Evolutionary conservation across 2,113 vertebrate genomes (phyloP), one percentile per base, ranked within the genome.

Genomic region (Melanerpes formicivorus): DNA sequence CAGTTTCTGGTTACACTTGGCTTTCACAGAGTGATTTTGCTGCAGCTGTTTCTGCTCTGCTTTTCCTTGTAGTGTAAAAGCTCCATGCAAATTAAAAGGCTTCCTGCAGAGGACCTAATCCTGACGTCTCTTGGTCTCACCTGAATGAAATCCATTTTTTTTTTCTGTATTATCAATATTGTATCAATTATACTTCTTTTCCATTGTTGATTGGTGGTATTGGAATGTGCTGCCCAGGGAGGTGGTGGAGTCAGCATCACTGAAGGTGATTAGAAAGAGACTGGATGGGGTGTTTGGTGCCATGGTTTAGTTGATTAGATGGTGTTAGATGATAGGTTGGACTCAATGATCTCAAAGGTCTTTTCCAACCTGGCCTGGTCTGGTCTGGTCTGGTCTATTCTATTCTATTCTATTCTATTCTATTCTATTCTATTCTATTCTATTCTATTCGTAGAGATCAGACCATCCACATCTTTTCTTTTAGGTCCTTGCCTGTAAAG

Each of bases 141-240:
- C 32, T 77, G n/a, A 85, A 63, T 5, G 2, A 55, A 76, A 32
- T 42, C 0, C 0, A 1, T 19, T 1, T 18, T 89, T 40, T 79
- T 79, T 87, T 90, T 10, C 17, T 73, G 1, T 84, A 11, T 72
- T 84, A 67, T 56, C 21, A 50, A 34, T 75, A 79, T 71, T 0
- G 0, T 55, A 65, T 25, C 58, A 55, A 27, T 78, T 3, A 7
- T 29, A 14, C 30, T 72, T 59, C 3, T 79, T 89, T 84, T 64
- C 60, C 56, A 80, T 74, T 44, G 32, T 23, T 50, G 17, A 56
- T 25, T 42, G 27, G 32, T 29, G 40, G 40, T 10, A 11, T 40
- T 40, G 40, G 40, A 40, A 40, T 40, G 40, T 11, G 10, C 40
- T 40, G 40, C 11, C 40, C 40, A 40, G 40, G 40, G 40, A 40